Evolutionary conservation across 2,888 invertebrate genomes (phyloP), one percentile per base, ranked within the genome.

Genomic region (Plebejus argus): DNA sequence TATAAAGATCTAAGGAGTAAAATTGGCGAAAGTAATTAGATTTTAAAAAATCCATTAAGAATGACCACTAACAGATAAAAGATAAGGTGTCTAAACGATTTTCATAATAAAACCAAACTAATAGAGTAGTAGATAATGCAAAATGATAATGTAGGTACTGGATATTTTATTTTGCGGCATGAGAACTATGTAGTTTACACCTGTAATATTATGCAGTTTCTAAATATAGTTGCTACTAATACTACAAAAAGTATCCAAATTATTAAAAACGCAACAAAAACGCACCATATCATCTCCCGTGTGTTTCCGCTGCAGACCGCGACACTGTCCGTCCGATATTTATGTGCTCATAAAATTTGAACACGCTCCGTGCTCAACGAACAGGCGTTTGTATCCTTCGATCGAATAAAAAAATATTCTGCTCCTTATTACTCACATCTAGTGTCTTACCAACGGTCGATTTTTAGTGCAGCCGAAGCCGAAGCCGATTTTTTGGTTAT

Each of bases 281-380:
- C 74, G 74, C 23, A 33, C 1, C 70, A 23, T 76, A 58, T 77
- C 7, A 8, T 8, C 4, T n/a, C 53, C 79, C 79, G 80, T 82
- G 78, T 79, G 45, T 79, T 79, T 72, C 70, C 77, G 66, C 77
- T 79, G 28, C 76, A 81, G 79, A 76, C 77, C 81, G 77, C 81
- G 82, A 80, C 85, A 86, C 56, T 86, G 86, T 86, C 83, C 82
- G 79, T 74, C 84, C 84, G 85, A 90, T 90, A 90, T 92, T 92
- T 91, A 92, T 92, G 89, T 86, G 84, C 85, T 86, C 89, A 89
- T 93, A 92, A 92, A 92, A 91, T 87, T 85, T 85, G 87, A 90
- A 91, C 91, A 91, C 86, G 89, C 87, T 87, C 84, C 86, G 86
- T 87, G 86, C 85, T 86, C 86, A 85, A 86, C 86, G 84, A 85